Evolutionary conservation across 2,888 invertebrate species (phyloP), one percentile per base, ranked within the genome.

Genomic region (Tetramorium bicarinatum): DNA sequence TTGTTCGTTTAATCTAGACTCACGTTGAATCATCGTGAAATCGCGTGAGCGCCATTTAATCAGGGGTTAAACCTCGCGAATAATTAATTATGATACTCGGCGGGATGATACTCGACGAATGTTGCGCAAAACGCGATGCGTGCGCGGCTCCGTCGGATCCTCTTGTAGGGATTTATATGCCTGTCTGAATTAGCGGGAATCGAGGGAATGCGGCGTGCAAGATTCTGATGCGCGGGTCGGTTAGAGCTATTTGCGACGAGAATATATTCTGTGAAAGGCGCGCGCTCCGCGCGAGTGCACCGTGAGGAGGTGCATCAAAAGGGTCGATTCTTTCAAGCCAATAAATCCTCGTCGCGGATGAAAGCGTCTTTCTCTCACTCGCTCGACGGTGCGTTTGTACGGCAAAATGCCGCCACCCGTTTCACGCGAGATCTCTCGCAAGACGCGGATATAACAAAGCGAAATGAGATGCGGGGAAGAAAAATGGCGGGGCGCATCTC

Each of bases 341-440:
- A 88, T 88, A 87, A 88, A 88, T 88, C 84, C 88, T 81, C 76
- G 87, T 77, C 87, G 80, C 67, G 64, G 84, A 84, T 86, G 84
- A 87, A 88, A 86, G 82, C 80, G 62, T 76, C 80, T 67, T 83
- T 77, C 75, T 25, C 72, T 56, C 54, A 9, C 81, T 41, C 54
- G 15, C 59, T 59, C 49, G 64, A 15, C 82, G 66, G 44, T 49
- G 64, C 29, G 41, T 34, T 62, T 38, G 49, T 21, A 49, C 52
- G 52, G 49, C 13, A 38, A 64, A 47, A 62, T 34, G 38, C 15
- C 34, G 79, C 18, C 52, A 56, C 79, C 25, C 72, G 47, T 34
- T 47, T 66, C 74, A 66, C 56, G 44, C 74, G 25, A 18, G 71
- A 59, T 47, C 13, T 80, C 79, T 25, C 67, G 79, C 64, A 80